Evolutionary conservation across 2,113 vertebrate genomes (phyloP), one percentile per base, ranked within the genome.

Genomic region (Caracal caracal): DNA sequence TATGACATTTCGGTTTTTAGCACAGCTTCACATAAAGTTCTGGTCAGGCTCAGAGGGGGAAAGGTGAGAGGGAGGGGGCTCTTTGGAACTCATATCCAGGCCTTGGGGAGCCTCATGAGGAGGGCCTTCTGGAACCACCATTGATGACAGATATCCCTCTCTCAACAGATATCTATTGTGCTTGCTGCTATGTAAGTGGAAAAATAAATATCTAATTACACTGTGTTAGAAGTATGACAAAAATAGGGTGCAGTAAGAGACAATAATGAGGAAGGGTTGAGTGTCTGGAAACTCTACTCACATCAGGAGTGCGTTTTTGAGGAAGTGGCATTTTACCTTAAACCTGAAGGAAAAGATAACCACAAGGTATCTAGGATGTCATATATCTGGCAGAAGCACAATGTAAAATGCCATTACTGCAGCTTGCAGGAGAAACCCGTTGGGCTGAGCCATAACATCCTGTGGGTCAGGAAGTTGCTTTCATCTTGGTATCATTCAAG

Each of bases 401-500:
- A 37, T 30, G 13, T 70, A 24, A 75, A 80, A 47, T 43, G 84
- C 2, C 28, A 3, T 68, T 75, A 86, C 63, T 66, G 40, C 19
- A 94, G 71, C 53, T 73, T 17, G 2, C 0, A 19, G 16, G 40
- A 56, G 53, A 43, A 90, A 37, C 24, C 37, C 79, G 1, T 79
- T 63, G 71, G 61, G 28, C 68, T 43, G 30, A 95, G 28, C 24
- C 43, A 0, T 88, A 12, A 76, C 24, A 70, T 20, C 28, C 35
- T 51, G 33, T 43, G 28, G 40, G 49, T 76, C 88, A 59, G 40
- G 47, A 88, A 71, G 40, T 47, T 65, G 19, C 65, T 94, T 66
- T 95, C 63, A 88, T 97, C 49, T 91, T 17, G 19, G 4, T 90
- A 15, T 89, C 75, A 59, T 33, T 83, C 63, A 90, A 5, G 88